These are phyloP conservation scores for Periophthalmodon schlosseri DNA, from an alignment of 2,113 vertebrate genomes.

Conservation along the genomic window DNA sequence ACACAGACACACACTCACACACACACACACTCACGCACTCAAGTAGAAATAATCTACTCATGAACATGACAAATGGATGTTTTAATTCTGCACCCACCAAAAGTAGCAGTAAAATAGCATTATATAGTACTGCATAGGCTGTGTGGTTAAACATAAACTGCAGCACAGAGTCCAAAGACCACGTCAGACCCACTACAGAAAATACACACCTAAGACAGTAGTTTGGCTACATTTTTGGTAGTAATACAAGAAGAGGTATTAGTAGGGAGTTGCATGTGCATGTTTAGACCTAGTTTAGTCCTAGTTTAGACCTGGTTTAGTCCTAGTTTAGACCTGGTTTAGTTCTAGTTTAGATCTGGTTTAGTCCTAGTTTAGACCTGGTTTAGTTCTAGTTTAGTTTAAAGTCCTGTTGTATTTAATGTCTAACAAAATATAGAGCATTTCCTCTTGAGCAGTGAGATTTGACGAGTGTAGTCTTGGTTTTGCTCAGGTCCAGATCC, in stretches of 20 bases:
- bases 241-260: too few species aligned
- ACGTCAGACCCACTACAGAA: not conserved
- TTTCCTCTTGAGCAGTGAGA: not conserved
- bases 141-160: not conserved
- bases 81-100: not conserved
- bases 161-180: constrained; percentile 1
- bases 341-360: too few species aligned
- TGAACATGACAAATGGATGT: not conserved
- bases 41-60: not conserved
- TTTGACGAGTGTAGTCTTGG: not conserved
- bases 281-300: too few species aligned
- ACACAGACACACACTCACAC: not conserved
- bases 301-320: too few species aligned
- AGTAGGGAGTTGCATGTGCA: too few species aligned
- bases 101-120: not conserved
- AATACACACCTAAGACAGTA: too few species aligned
- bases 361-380: not conserved
- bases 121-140: not conserved
- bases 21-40: not conserved
- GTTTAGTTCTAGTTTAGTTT: not conserved
- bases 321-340: too few species aligned
- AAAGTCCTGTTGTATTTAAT: not conserved
- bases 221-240: too few species aligned
- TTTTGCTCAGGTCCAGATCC: not conserved
- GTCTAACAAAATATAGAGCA: not conserved